Evolutionary conservation across 2,888 invertebrate species (phyloP).

Genomic region (Tortrix viridana): DNA sequence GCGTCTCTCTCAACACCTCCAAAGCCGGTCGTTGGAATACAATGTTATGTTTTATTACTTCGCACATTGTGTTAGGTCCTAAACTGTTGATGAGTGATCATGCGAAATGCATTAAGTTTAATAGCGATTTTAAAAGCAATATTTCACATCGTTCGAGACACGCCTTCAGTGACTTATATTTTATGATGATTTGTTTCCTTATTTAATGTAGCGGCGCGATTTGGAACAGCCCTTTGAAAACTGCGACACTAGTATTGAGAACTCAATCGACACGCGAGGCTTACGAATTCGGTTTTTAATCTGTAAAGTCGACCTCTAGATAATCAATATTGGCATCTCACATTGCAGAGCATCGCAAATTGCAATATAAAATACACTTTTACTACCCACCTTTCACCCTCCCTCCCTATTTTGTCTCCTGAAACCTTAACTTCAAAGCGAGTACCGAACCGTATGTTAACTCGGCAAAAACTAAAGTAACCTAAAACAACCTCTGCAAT

Average conservation of each 20-base stretch:
- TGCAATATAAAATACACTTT: too few relatives aligned
- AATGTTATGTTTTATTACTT: slow-evolving; percentile 79
- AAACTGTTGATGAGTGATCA: slow-evolving; percentile 83
- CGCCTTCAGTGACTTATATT: slow-evolving; percentile 73
- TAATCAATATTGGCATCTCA: background rate
- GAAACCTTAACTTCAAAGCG: too few relatives aligned
- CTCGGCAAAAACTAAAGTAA: too few relatives aligned
- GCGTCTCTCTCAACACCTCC: slow-evolving; percentile 81
- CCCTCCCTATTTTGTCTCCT: too few relatives aligned
- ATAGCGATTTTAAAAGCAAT: slow-evolving; percentile 80
- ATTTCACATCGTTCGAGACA: slow-evolving; percentile 77
- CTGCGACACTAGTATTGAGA: slow-evolving; percentile 59
- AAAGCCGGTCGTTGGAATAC: slow-evolving; percentile 65
- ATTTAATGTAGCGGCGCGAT: slow-evolving; percentile 57
- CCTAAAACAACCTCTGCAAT: too few relatives aligned
- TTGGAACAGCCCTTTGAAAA: slow-evolving; percentile 57
- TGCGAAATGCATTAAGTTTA: slow-evolving; percentile 78
- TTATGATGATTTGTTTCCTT: slow-evolving; percentile 83
- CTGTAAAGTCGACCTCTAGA: background rate
- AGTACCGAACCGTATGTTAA: too few relatives aligned
- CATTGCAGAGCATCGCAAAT: too few relatives aligned
- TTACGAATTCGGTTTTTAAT: background rate
- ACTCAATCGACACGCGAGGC: slow-evolving; percentile 38
- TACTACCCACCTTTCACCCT: too few relatives aligned
- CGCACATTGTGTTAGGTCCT: slow-evolving; percentile 80